These are phyloP conservation scores for Montifringilla adamsi DNA, from an alignment of 2,113 vertebrate species.

Conservation along the genomic window DNA sequence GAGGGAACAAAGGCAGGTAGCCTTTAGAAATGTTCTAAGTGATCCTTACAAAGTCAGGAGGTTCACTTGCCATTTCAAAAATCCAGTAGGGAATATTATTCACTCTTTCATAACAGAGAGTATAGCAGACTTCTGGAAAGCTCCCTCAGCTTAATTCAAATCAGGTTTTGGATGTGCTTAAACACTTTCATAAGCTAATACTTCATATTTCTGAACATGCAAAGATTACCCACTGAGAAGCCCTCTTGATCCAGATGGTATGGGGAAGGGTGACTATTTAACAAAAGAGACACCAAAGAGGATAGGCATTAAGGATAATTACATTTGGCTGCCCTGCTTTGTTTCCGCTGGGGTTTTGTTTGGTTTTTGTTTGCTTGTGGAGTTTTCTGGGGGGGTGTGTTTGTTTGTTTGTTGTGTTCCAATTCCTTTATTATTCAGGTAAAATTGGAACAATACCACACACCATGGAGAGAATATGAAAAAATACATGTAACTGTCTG, in stretches of 20 bases:
- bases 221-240: neutral
- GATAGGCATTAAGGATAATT: neutral
- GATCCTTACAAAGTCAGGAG: neutral
- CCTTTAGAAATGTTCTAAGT: neutral
- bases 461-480: neutral
- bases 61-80: neutral
- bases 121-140: neutral
- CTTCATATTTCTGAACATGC: neutral
- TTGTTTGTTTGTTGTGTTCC: neutral
- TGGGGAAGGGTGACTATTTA: neutral
- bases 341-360: neutral
- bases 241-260: neutral
- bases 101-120: neutral
- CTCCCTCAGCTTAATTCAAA: neutral
- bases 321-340: neutral
- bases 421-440: neutral
- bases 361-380: neutral
- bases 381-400: neutral
- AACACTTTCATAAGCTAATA: neutral
- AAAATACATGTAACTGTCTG: neutral
- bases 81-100: neutral
- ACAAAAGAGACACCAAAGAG: neutral
- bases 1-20: neutral
- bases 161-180: neutral
- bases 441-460: neutral